A percentile compares a stretch with the other conserved stretches of the same genome.
These are phyloP conservation scores for Spialia ferax DNA, from an alignment of 2,888 invertebrate species.

Conservation along the genomic window DNA sequence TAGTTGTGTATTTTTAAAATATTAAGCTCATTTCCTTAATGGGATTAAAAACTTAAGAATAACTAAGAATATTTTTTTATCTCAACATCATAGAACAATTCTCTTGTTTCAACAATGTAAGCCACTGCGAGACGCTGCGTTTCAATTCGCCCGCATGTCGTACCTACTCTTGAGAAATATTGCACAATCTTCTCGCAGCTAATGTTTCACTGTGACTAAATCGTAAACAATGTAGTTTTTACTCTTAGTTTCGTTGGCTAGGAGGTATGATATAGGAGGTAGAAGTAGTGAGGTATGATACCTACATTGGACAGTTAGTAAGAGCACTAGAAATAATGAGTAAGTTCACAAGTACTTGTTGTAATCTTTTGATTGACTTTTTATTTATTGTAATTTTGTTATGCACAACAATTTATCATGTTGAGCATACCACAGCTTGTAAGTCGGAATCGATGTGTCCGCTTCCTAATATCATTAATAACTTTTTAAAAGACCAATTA, in stretches of 20 bases:
- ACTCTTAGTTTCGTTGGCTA: conserved; percentile 4
- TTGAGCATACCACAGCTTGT: too few species aligned
- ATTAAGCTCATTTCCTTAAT: not conserved
- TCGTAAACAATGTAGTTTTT: conserved; percentile 12
- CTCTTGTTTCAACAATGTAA: conserved; percentile 23
- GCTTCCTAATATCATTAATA: too few species aligned
- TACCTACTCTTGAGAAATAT: conserved; percentile 30
- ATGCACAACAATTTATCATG: too few species aligned
- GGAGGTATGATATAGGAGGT: conserved; percentile 3
- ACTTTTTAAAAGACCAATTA: too few species aligned
- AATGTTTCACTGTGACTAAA: conserved; percentile 20
- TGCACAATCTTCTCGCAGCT: conserved; percentile 14
- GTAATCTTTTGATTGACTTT: too few species aligned
- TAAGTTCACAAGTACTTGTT: too few species aligned
- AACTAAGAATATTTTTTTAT: conserved; percentile 7
- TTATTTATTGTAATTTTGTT: too few species aligned
- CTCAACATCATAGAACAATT: not conserved
- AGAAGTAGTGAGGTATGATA: too few species aligned
- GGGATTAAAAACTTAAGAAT: not conserved
- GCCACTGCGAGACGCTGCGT: conserved; percentile 16
- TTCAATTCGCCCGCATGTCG: conserved; percentile 28
- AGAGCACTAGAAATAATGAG: too few species aligned
- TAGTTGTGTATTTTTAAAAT: too few species aligned
- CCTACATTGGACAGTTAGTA: too few species aligned
- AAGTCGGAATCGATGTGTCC: too few species aligned